Base-by-base conservation (phyloP, 1,140 invertebrate genomes). In the Papilio machaon region DNA sequence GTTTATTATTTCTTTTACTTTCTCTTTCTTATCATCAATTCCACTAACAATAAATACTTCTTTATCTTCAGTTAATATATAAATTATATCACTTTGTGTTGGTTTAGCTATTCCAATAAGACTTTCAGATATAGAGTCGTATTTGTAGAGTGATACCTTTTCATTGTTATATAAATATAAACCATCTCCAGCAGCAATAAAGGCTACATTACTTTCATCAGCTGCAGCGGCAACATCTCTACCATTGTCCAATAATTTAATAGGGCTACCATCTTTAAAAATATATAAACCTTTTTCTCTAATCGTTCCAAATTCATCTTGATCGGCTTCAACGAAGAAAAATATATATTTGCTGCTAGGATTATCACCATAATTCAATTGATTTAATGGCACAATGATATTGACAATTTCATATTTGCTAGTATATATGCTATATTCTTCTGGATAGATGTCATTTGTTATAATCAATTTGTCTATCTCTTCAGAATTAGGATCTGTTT, bases 311-410 rank as follows among this genome's bases (percentile, higher is more conserved):
- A 87, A 77, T 3, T 82, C 78, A 73, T 84, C 76, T 30, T 85
- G 73, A 23, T 91, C 90, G 73, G 86, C 92, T 87, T 88, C 85
- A 1, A 89, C 85, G 23, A 92, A 91, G 84, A 92, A 92, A 1
- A 90, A 6, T 9, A 70, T 73, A 11, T 81, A 64, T 5, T 85
- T 81, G 11, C 60, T 67, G 8, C 82, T 75, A n/a, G 79, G 73
- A 19, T 84, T 73, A 38, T 85, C 85, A 8, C 87, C 84, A 4
- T 88, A 90, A 64, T 92, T 91, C 0, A 90, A 10, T 13, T 81
- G 70, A 77, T 92, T 92, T 3, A 90, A 52, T 2, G 91, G 91
- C 0, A 88, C 81, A 0, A 86, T 9, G 0, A 91, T 38, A 2
- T 85, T 89, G 23, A 91, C 84, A 9, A 91, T 89, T 23, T 91